A percentile compares a stretch with the other conserved stretches of the same genome.
Evolutionary conservation across 30 jellyfish, hydroid and myxozoan genomes (phyloP).

Genomic region (Aurelia sp.): DNA sequence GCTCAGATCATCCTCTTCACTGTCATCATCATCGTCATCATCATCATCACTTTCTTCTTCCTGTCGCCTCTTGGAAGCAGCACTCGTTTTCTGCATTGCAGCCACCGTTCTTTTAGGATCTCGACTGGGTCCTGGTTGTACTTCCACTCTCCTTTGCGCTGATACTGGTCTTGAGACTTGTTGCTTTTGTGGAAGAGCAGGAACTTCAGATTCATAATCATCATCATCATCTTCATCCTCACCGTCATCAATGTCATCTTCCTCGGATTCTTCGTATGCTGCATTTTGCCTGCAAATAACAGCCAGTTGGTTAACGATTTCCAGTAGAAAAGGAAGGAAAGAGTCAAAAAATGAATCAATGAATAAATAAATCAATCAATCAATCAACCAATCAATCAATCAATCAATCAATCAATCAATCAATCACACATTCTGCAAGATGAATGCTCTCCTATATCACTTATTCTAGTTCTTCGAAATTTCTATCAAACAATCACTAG

Average conservation of each 20-base stretch:
- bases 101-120: constrained; percentile 28
- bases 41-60: constrained; percentile 57
- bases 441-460: too few relatives aligned
- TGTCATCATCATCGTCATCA: constrained; percentile 60
- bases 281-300: constrained; percentile 31
- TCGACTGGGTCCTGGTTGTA: constrained; percentile 73
- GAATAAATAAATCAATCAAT: too few relatives aligned
- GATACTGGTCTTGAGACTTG: constrained; percentile 24
- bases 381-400: too few relatives aligned
- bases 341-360: too few relatives aligned
- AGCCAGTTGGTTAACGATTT: too few relatives aligned
- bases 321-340: too few relatives aligned
- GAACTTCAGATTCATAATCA: constrained; percentile 55
- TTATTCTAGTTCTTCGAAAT: too few relatives aligned
- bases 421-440: too few relatives aligned
- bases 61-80: constrained; percentile 2
- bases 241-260: constrained; percentile 49
- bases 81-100: constrained; percentile 36
- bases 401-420: too few relatives aligned
- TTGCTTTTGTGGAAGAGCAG: constrained; percentile 26
- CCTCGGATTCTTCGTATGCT: constrained; percentile 66
- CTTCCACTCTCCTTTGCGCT: constrained; percentile 50
- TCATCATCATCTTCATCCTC: constrained; percentile 66
- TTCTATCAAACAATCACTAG: too few relatives aligned
- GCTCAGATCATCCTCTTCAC: constrained; percentile 15